A percentile compares a stretch with the other conserved stretches of the same genome.
Evolutionary conservation across 2,797 vertebrate genomes (phyloP).

Genomic region (Phrynocephalus vlangalii): DNA sequence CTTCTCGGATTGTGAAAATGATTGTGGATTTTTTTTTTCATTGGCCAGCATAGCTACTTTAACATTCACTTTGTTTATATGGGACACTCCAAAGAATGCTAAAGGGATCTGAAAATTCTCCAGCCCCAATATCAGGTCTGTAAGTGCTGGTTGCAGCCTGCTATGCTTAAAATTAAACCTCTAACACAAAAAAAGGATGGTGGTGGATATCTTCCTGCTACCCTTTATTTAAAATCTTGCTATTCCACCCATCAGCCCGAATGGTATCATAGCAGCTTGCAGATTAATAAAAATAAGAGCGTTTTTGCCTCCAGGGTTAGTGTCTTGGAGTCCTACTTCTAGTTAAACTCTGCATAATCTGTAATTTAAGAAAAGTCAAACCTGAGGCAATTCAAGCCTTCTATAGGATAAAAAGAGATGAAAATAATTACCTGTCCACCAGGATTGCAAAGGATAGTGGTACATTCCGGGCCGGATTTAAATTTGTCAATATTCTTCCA

Average conservation of each 20-base stretch:
- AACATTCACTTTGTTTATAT: neutral
- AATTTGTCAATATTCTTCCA: conserved; percentile 74
- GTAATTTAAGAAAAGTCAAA: neutral
- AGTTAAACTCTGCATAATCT: neutral
- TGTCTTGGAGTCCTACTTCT: neutral
- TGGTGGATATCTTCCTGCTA: neutral
- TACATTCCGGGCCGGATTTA: conserved; percentile 55
- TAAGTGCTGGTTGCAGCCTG: neutral
- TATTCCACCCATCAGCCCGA: no score
- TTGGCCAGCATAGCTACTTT: no score
- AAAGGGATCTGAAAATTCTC: neutral
- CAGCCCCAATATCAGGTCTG: neutral
- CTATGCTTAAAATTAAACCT: neutral
- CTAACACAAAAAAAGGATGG: neutral
- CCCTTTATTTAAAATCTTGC: no score
- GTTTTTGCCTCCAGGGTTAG: no score
- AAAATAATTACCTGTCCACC: conserved; percentile 62
- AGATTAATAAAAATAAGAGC: no score
- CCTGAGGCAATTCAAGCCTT: neutral
- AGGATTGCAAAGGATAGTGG: conserved; percentile 70
- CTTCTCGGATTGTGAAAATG: no score
- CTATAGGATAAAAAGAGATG: neutral
- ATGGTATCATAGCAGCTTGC: no score
- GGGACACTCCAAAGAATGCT: neutral
- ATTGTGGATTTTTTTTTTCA: no score